phyloP scores from a whole-genome alignment of 2,113 vertebrate species.

The Micronisus gabar region DNA sequence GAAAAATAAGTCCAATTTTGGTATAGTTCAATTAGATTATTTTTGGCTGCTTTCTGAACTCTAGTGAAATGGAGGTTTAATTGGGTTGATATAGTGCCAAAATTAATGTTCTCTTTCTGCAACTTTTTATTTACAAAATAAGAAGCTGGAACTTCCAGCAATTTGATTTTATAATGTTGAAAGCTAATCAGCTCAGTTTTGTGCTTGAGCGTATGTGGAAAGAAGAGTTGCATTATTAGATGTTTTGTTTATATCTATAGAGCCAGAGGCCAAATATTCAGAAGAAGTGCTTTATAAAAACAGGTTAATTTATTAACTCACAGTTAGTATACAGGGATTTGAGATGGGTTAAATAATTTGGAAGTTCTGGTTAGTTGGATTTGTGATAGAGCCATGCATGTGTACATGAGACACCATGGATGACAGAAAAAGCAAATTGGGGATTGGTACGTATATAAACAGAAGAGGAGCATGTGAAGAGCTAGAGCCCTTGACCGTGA shows the following conservation, averaged over 20 bases:
- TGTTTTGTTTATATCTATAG: background rate
- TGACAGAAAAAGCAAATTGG: background rate
- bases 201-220: background rate
- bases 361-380: background rate
- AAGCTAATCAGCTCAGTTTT: slow-evolving; percentile 27
- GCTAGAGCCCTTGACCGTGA: background rate
- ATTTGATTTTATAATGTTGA: slow-evolving; percentile 21
- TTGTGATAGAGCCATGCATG: background rate
- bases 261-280: background rate
- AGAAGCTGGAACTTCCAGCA: slow-evolving; percentile 37
- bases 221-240: background rate
- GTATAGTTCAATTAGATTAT: slow-evolving; percentile 38
- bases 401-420: background rate
- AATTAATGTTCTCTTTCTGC: slow-evolving; percentile 46
- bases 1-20: slow-evolving; percentile 40
- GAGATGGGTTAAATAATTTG: background rate
- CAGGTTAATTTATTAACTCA: background rate
- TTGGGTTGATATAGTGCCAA: slow-evolving; percentile 30
- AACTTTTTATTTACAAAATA: slow-evolving; percentile 66
- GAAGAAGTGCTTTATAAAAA: background rate
- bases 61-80: slow-evolving; percentile 56
- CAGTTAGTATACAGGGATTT: background rate
- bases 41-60: slow-evolving; percentile 44
- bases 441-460: fast-evolving
- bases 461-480: background rate